These are phyloP conservation scores for Tipula helvola DNA, from an alignment of 2,888 invertebrate species.

Conservation along the genomic window DNA sequence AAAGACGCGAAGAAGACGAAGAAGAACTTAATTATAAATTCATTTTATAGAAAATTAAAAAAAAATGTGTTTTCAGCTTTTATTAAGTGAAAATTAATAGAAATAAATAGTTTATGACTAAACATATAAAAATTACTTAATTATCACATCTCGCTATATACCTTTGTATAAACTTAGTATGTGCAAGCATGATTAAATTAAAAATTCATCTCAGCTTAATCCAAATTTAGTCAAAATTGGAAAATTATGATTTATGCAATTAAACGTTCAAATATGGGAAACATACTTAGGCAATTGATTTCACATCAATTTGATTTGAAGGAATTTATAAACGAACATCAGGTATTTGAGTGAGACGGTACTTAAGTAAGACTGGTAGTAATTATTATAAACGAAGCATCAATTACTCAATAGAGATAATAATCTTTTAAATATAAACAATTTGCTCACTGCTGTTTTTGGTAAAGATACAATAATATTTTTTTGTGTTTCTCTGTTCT, in stretches of 20 bases:
- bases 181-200: not conserved
- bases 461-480: not conserved
- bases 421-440: not conserved
- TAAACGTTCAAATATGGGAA: not conserved
- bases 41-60: not conserved
- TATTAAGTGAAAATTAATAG: not conserved
- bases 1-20: not conserved
- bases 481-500: not conserved
- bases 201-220: not conserved
- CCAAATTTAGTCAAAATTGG: not conserved
- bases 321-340: not conserved
- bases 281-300: not conserved
- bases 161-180: not conserved
- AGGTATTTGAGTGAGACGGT: not conserved
- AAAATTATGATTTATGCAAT: not conserved
- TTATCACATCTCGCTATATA: not conserved
- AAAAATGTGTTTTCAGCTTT: not conserved
- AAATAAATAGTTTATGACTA: not conserved
- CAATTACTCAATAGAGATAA: not conserved
- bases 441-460: not conserved
- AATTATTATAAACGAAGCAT: not conserved
- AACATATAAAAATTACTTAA: not conserved
- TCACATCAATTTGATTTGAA: not conserved
- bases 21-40: constrained; percentile 4
- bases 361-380: not conserved